Base-by-base conservation (phyloP, 2,888 invertebrate species). In the Diploptera punctata region DNA sequence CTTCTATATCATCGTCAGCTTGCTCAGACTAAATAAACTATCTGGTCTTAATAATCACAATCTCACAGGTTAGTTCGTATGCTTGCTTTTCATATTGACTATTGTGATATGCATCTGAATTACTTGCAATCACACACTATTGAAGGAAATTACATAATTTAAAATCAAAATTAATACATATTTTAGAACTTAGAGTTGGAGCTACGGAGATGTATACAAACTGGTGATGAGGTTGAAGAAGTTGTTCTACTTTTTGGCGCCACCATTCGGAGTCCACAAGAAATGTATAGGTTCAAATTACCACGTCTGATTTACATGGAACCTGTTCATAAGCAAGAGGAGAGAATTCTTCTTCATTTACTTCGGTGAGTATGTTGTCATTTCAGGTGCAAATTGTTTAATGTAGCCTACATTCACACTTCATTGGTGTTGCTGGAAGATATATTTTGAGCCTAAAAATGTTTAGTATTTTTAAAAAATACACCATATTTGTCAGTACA, bases 191-290 rank as follows among this genome's bases (percentile, higher is more conserved):
- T 57, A n/a, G 24, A 57, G 16, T 29, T n/a, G 16, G 57, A 57
- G 31, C 57, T 57, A 7, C 31, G 29, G 57, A 57, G 29, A 16
- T 57, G 29, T 57, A 29, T n/a, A n/a, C 16, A n/a, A n/a, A 21
- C 3, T 65, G 26, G 26, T 2, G 44, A 65, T 65, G 65, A 21
- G 0, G 44, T 65, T 24, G 26, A 65, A 33, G 65, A 65, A 16
- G 65, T 65, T 9, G 65, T 29, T 9, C 29, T 65, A 4, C 10
- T 65, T 5, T n/a, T 65, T 5, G 65, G 65, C 7, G 65, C 65
- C n/a, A 65, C 65, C 2, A n/a, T 21, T 9, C 44, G 47, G 10
- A 65, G 65, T 18, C 65, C 65, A 3, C 65, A n/a, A 13, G 65
- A 65, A 26, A 24, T 65, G 10, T 65, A 65, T 7, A 44, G 65